Percentiles rank a stretch among this genome's conserved stretches.
Conservation (phyloP, 2,797 vertebrate species). For the Rhincodon typus region DNA sequence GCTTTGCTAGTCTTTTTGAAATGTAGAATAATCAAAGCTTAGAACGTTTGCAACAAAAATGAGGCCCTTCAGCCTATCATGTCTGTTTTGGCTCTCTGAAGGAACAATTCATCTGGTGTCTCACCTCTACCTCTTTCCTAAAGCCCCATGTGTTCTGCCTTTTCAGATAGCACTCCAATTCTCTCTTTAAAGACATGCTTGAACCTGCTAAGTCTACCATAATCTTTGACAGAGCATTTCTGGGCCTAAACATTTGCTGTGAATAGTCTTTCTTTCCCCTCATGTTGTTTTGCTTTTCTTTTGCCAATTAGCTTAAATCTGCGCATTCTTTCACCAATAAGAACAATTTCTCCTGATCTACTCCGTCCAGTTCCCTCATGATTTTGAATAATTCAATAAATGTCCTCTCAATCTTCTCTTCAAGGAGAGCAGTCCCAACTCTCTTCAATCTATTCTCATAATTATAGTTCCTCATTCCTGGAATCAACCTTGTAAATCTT, state of each 20-base stretch:
- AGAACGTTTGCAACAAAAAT: background rate
- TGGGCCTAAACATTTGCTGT: background rate
- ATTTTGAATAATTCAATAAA: background rate
- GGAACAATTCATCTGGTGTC: background rate
- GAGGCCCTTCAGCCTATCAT: background rate
- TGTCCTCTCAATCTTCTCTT: background rate
- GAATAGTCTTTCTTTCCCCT: background rate
- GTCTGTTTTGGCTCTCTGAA: background rate
- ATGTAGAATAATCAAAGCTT: background rate
- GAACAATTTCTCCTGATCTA: background rate
- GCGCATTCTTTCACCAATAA: background rate
- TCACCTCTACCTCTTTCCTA: no score
- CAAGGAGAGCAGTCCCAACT: background rate
- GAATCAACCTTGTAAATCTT: background rate
- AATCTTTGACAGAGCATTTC: background rate
- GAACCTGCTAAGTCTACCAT: background rate
- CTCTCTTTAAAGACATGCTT: background rate
- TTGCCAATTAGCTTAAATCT: background rate
- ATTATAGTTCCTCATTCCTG: background rate
- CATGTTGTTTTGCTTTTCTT: background rate
- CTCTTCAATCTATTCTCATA: background rate
- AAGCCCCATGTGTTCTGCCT: background rate
- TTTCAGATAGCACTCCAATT: background rate
- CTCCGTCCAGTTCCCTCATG: background rate
- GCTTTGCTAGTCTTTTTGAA: no score